Percentiles rank a stretch among this genome's conserved stretches.
phyloP scores from a whole-genome alignment of 2,113 vertebrate genomes.

The Alouatta palliata region DNA sequence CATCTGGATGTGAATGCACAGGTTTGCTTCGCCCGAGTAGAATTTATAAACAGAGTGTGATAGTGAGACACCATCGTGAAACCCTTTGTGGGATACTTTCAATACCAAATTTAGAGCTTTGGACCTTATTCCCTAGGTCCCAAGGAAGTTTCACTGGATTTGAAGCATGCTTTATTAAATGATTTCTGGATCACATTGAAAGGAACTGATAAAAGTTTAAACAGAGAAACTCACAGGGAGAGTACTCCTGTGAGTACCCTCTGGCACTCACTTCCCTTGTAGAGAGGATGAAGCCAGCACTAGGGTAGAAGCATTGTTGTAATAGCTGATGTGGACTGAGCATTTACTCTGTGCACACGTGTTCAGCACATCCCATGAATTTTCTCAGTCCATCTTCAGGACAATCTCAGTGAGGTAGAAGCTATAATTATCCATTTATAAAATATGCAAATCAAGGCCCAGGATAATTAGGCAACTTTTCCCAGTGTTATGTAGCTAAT shows the following conservation, averaged over 20 bases:
- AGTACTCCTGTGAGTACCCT: too few relatives aligned
- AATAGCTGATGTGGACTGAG: neutral
- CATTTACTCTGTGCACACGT: neutral
- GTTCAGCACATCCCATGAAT: neutral
- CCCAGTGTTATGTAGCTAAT: neutral
- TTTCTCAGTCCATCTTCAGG: neutral
- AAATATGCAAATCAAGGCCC: neutral
- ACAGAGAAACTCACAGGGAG: neutral
- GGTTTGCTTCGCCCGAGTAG: fast-evolving
- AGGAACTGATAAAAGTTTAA: neutral
- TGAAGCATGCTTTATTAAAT: neutral
- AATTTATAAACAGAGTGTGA: too few relatives aligned
- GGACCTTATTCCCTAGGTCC: neutral
- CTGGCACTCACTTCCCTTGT: too few relatives aligned
- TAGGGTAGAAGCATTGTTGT: neutral
- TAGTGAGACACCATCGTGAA: fast-evolving
- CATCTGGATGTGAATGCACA: fast-evolving
- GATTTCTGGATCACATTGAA: neutral
- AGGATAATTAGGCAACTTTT: neutral
- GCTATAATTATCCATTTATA: constrained; percentile 48
- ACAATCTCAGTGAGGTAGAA: neutral
- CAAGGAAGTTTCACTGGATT: neutral
- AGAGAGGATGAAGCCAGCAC: neutral
- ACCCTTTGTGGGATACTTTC: neutral
- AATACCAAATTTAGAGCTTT: neutral